A percentile compares a stretch with the other conserved stretches of the same genome.
Conservation (phyloP, 2,113 vertebrate genomes). For the Archocentrus centrarchus region DNA sequence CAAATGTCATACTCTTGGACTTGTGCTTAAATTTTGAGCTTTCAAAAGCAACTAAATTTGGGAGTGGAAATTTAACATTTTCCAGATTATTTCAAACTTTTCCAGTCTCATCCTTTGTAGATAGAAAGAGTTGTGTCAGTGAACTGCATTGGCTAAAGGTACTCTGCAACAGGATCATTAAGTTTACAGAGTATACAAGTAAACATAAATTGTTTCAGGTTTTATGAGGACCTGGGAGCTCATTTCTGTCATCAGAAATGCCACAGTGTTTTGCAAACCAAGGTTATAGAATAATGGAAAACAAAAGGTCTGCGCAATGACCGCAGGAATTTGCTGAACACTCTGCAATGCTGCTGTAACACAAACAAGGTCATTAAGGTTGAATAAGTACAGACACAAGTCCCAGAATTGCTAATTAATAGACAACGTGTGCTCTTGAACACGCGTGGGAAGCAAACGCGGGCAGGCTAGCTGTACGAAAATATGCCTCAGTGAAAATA, state of each 20-base stretch:
- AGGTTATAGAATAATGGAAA: slow-evolving; percentile 62
- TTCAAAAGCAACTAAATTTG: slow-evolving; percentile 3
- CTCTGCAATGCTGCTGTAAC: slow-evolving; percentile 17
- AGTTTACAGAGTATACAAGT: not conserved
- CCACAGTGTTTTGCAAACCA: slow-evolving; percentile 53
- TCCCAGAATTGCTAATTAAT: slow-evolving; percentile 58
- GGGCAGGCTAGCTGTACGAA: not conserved
- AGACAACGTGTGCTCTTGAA: not conserved
- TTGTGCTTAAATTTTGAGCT: not conserved
- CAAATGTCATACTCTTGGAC: not conserved
- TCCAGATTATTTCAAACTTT: slow-evolving; percentile 2
- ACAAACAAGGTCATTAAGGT: slow-evolving; percentile 53
- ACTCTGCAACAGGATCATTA: slow-evolving; percentile 31
- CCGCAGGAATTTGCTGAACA: slow-evolving; percentile 49
- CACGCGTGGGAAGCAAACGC: slow-evolving; percentile 27
- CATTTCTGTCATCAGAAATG: slow-evolving; percentile 58
- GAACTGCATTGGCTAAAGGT: not conserved
- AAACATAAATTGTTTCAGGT: not conserved
- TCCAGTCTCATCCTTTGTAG: not conserved
- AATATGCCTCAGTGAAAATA: not conserved
- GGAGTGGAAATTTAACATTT: not conserved
- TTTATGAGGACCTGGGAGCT: slow-evolving; percentile 41
- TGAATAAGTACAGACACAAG: slow-evolving; percentile 45
- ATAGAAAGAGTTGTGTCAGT: not conserved
- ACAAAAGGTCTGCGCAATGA: slow-evolving; percentile 51